Evolutionary conservation across 2,113 vertebrate species (phyloP).

Genomic region (Chloropsis hardwickii): DNA sequence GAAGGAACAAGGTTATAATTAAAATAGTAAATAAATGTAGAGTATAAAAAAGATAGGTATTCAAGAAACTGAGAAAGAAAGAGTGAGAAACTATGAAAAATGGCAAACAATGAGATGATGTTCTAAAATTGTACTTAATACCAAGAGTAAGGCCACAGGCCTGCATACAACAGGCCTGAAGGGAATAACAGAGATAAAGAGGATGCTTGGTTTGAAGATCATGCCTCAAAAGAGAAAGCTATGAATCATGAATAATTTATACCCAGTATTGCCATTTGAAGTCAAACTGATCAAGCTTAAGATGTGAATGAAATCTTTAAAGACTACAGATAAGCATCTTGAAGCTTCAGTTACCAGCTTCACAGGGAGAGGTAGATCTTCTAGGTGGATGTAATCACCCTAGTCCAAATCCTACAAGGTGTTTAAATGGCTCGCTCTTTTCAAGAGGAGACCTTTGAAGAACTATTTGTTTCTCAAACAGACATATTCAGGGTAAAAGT

Average conservation of each 20-base stretch:
- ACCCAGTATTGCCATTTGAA: not conserved
- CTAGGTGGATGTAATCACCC: not conserved
- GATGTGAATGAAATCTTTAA: not conserved
- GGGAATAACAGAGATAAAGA: not conserved
- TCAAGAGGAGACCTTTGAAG: not conserved
- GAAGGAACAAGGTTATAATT: not conserved
- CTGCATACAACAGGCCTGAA: not conserved
- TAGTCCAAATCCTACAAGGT: not conserved
- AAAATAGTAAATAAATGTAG: not conserved
- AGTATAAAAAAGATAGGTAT: not conserved
- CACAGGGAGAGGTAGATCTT: not conserved
- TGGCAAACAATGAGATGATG: not conserved
- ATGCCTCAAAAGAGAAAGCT: not conserved
- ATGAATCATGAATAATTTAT: conserved; percentile 28
- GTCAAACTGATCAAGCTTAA: not conserved
- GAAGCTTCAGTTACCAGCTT: not conserved
- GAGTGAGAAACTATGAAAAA: not conserved
- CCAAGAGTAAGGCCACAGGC: not conserved
- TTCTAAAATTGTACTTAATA: not conserved
- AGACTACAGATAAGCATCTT: not conserved
- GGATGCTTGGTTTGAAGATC: conserved; percentile 2
- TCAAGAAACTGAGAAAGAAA: not conserved
- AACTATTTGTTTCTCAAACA: conserved; percentile 7
- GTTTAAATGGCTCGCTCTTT: not conserved
- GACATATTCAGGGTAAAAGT: not conserved